phyloP scores from a whole-genome alignment of 1,140 invertebrate genomes.

The Euglossa dilemma region DNA sequence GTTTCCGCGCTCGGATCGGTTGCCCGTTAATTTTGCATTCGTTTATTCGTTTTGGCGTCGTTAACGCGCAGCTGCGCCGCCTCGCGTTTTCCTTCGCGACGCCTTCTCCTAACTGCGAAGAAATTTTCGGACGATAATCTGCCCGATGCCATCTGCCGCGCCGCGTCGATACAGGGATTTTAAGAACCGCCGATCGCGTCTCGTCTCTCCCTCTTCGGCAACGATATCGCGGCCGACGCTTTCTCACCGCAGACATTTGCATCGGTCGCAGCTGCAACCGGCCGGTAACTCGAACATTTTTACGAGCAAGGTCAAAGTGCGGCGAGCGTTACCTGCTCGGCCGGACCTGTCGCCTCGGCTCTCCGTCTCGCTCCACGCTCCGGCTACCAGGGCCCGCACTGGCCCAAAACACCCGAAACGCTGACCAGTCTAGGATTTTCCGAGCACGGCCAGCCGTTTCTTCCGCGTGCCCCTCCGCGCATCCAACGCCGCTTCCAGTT shows the following conservation, averaged over 20 bases:
- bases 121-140: background rate
- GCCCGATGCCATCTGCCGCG: background rate
- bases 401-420: no score
- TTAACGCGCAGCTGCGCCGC: constrained; percentile 8
- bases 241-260: constrained; percentile 63
- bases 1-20: background rate
- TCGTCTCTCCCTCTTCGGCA: background rate
- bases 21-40: background rate
- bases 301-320: constrained; percentile 73
- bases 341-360: background rate
- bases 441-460: no score
- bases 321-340: constrained; percentile 10
- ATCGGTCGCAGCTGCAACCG: constrained; percentile 70
- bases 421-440: no score
- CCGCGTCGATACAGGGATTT: background rate
- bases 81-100: no score
- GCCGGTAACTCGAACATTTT: constrained; percentile 72
- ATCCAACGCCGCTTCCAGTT: no score
- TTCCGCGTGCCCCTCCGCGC: no score
- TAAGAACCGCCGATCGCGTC: background rate
- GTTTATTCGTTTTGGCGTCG: background rate
- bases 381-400: no score
- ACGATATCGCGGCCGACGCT: constrained; percentile 34
- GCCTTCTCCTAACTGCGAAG: background rate
- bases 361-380: background rate